Evolutionary conservation across 2,888 invertebrate species (phyloP).

Genomic region (Drosophila subsilvestris): DNA sequence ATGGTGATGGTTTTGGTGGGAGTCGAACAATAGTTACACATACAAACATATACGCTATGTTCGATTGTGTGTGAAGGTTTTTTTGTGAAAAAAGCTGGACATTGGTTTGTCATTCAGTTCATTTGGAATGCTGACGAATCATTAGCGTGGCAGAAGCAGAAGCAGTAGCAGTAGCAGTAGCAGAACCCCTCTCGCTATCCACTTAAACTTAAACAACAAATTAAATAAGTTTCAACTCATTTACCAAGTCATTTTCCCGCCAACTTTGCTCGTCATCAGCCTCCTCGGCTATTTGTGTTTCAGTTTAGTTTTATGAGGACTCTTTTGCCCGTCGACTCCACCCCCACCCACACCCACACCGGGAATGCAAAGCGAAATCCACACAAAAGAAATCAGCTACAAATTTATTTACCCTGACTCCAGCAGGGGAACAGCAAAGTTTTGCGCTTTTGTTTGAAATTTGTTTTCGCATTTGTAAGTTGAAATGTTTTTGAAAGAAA

Average conservation of each 20-base stretch:
- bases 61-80: slow-evolving; percentile 9
- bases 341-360: slow-evolving; percentile 3
- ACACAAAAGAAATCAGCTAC: slow-evolving; percentile 71
- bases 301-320: slow-evolving; percentile 67
- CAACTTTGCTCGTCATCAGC: slow-evolving; percentile 58
- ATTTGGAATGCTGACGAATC: slow-evolving; percentile 37
- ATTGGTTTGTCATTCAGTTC: slow-evolving; percentile 29
- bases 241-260: slow-evolving; percentile 75
- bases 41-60: not conserved
- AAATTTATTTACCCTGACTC: slow-evolving; percentile 68
- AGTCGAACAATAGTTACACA: slow-evolving; percentile 2
- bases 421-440: slow-evolving; percentile 51
- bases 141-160: slow-evolving; percentile 24
- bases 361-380: slow-evolving; percentile 65
- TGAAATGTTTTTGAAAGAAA: slow-evolving; percentile 68
- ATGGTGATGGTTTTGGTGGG: slow-evolving; percentile 2
- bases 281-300: slow-evolving; percentile 67
- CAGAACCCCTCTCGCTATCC: slow-evolving; percentile 13
- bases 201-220: slow-evolving; percentile 68
- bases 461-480: slow-evolving; percentile 79
- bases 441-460: slow-evolving; percentile 79
- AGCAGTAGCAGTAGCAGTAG: not conserved
- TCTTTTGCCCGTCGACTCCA: slow-evolving; percentile 1
- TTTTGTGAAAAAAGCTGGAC: slow-evolving; percentile 1
- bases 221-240: slow-evolving; percentile 78